A percentile compares a stretch with the other conserved stretches of the same genome.
Conservation (phyloP, 2,113 vertebrate species). For the Peromyscus polionotus region DNA sequence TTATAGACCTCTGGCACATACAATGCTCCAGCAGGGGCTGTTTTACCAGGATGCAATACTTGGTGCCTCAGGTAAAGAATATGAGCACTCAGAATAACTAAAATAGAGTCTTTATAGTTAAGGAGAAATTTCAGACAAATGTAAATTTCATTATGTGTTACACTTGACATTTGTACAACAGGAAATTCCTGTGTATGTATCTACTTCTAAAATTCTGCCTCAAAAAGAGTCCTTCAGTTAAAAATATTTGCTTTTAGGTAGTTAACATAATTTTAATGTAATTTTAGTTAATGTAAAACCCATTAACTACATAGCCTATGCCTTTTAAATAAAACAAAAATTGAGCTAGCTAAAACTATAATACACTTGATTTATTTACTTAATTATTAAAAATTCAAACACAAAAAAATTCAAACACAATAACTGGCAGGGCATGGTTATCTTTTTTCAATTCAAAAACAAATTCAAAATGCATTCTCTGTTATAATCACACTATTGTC, state of each 20-base stretch:
- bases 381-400: constrained; percentile 13
- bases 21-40: neutral
- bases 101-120: neutral
- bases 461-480: neutral
- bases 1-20: neutral
- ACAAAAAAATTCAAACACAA: neutral
- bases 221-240: constrained; percentile 42
- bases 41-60: neutral
- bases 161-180: constrained; percentile 16
- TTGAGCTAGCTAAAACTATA: neutral
- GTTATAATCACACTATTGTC: neutral
- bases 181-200: constrained; percentile 27
- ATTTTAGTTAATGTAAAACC: constrained; percentile 21
- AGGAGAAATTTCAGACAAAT: constrained; percentile 33
- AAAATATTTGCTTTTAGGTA: constrained; percentile 34
- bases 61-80: neutral
- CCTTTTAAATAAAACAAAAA: constrained; percentile 52
- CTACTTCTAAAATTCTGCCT: constrained; percentile 26
- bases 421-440: neutral
- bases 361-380: constrained; percentile 13
- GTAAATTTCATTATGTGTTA: constrained; percentile 31
- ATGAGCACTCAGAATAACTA: constrained; percentile 4
- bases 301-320: neutral
- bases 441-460: constrained; percentile 20
- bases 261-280: constrained; percentile 42